Evolutionary conservation across 2,888 invertebrate genomes (phyloP), one percentile per base, ranked within the genome.

Genomic region (Dryadula phaetusa): DNA sequence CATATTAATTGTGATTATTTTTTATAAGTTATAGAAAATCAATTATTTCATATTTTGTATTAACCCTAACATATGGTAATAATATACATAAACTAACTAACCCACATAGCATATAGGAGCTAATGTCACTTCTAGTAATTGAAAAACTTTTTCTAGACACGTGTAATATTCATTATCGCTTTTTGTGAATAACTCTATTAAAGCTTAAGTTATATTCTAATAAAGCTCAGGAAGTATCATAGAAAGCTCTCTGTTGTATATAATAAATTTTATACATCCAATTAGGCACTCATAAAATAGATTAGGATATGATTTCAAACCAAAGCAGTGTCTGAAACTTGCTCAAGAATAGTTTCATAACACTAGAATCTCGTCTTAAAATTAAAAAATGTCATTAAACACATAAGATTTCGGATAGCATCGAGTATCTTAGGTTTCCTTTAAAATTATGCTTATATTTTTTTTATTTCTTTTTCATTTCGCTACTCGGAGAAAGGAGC

Each of bases 101-200:
- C 56, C 56, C 34, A 56, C 10, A 25, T 22, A 40, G 37, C 16
- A 28, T 28, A 25, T 22, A n/a, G 44, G 42, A 28, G 28, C 32
- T 60, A 60, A 60, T 60, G 60, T 60, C 18, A 28, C 7, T 32
- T 44, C 60, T 46, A 60, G 60, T 60, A 66, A 66, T 66, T 66
- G 66, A 66, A 66, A 61, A 62, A 14, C 16, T 53, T 66, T 62
- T 54, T 56, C 28, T 47, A 12, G 47, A 16, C 47, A 32, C 20
- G 28, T 53, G 32, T 62, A 62, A 56, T 66, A 56, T 62, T 18
- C 66, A 66, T 56, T 66, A 62, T 25, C 7, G 6, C 10, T 66
- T 66, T 62, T 66, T 62, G 37, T 56, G n/a, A 22, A 40, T 46
- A n/a, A 28, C 3, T 16, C 28, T 42, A 63, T 62, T 54, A 62